Conservation (phyloP, 2,797 vertebrate species). For the Bothrops alternatus region DNA sequence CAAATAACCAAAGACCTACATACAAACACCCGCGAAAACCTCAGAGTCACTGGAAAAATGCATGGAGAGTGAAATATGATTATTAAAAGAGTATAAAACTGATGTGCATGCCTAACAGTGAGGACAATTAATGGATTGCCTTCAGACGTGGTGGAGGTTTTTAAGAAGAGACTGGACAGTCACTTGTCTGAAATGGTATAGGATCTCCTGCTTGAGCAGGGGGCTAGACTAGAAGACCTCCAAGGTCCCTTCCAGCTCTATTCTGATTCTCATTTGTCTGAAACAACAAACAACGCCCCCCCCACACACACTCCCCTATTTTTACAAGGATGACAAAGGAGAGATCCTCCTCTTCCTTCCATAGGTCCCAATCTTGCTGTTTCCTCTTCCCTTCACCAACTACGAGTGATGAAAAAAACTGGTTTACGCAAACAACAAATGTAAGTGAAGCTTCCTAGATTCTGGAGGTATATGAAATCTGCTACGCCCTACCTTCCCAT, state of each 20-base stretch:
- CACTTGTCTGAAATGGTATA: no score
- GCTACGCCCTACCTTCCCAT: conserved; percentile 51
- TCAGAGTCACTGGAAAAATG: background rate
- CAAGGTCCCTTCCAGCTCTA: no score
- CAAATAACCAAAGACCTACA: no score
- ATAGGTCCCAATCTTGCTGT: conserved; percentile 29
- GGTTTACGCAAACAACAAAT: conserved; percentile 68
- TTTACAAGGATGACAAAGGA: conserved; percentile 1
- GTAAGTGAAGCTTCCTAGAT: conserved; percentile 54
- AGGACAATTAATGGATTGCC: no score
- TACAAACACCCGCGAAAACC: no score
- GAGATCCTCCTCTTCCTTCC: conserved; percentile 24
- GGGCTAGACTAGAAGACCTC: no score
- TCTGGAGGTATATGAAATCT: conserved; percentile 54
- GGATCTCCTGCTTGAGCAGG: no score
- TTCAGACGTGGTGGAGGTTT: no score
- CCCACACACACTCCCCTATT: rapidly evolving
- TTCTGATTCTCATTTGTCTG: background rate
- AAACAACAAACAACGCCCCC: background rate
- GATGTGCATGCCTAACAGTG: no score
- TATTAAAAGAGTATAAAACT: background rate
- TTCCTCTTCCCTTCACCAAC: conserved; percentile 36
- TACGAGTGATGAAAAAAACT: conserved; percentile 22
- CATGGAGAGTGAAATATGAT: background rate
- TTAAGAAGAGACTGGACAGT: no score